phyloP scores from a whole-genome alignment of 1,140 invertebrate genomes.

The Drosophila nasuta region DNA sequence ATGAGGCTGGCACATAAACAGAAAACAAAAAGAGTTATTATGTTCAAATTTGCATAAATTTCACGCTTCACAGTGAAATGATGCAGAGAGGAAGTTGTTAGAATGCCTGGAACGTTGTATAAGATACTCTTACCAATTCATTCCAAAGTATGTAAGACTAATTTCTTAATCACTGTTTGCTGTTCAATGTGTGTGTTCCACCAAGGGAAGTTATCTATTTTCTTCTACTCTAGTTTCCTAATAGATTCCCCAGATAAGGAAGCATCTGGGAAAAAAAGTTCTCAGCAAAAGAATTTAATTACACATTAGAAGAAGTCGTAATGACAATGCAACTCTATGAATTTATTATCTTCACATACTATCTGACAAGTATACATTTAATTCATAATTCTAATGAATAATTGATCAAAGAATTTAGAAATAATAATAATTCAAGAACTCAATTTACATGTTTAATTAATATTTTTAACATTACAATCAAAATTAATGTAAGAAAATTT shows the following conservation, averaged over 20 bases:
- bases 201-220: not conserved
- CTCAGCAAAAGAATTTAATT: not conserved
- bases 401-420: too few species aligned
- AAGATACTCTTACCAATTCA: conserved; percentile 7
- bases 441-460: too few species aligned
- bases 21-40: conserved; percentile 82
- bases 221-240: not conserved
- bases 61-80: conserved; percentile 67
- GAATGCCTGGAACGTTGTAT: conserved; percentile 15
- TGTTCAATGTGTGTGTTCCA: conserved; percentile 28
- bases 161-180: conserved; percentile 47
- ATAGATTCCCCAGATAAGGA: not conserved
- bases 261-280: not conserved
- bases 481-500: too few species aligned
- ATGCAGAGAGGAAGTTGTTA: conserved; percentile 53
- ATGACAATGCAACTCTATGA: not conserved
- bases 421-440: too few species aligned
- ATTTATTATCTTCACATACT: not conserved
- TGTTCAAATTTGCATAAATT: conserved; percentile 82
- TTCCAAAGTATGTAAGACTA: conserved; percentile 26
- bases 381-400: not conserved
- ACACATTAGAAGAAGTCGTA: not conserved
- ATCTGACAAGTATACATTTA: not conserved
- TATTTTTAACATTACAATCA: too few species aligned
- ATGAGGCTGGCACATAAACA: conserved; percentile 51